Evolutionary conservation across 2,888 invertebrate species (phyloP), one percentile per base, ranked within the genome.

Genomic region (Drosophila bunnanda): DNA sequence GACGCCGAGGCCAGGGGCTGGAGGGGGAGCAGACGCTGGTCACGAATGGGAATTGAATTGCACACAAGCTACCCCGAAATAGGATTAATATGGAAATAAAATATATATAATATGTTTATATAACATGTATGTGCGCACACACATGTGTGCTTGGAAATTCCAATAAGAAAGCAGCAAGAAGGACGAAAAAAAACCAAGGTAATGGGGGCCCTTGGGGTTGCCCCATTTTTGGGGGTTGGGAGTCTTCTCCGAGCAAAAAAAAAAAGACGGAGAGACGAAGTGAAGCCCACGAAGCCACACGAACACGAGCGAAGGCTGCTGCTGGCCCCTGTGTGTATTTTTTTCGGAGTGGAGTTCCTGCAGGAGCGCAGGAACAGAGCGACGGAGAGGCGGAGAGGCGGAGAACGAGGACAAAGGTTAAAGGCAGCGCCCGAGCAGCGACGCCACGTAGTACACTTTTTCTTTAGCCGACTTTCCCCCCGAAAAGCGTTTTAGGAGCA

Each of bases 91-190:
- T 12, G 30, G 10, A 22, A 34, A 52, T 52, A 15, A 30, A 50
- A 50, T 52, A 22, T 52, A 34, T 15, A 32, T 52, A 15, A 30
- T 34, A 50, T 52, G 15, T 52, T 22, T 15, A 32, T 4, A 20
- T 15, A 15, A 15, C 10, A 9, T 20, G 15, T 13, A 8, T 30
- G 12, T 13, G 44, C 36, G 15, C 43, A 43, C 43, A 39, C 62
- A 39, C 50, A 69, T 62, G 57, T 56, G 70, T 46, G 69, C 71
- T 61, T 72, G 76, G 80, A 75, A 78, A 80, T 86, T 78, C 87
- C 82, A 86, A 86, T 83, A 83, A 75, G 82, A 83, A 75, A 59
- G 72, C 79, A 34, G 50, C 71, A 66, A 62, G 34, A 28, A 44
- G 9, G 5, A 53, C 48, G 9, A 41, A 44, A 48, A 36, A 53